phyloP scores from a whole-genome alignment of 2,113 vertebrate genomes.

The Alethe castanea region DNA sequence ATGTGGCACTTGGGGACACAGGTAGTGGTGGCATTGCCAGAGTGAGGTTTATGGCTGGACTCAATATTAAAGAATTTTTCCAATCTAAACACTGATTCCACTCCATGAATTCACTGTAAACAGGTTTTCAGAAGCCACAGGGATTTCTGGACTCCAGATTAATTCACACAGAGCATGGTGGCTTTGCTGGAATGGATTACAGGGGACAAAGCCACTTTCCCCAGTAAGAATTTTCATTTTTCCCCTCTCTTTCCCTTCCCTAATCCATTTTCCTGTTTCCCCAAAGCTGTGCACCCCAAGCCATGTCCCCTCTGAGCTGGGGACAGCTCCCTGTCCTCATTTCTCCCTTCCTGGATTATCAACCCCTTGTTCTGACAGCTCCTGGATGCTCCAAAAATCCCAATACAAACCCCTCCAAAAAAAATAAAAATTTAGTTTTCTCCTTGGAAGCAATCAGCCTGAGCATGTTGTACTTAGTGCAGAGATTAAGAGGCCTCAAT shows the following conservation, averaged over 20 bases:
- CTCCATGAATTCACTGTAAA: neutral
- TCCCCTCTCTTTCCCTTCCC: neutral
- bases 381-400: neutral
- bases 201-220: neutral
- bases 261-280: neutral
- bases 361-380: neutral
- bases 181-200: neutral
- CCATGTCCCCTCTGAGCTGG: neutral
- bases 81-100: rapidly evolving
- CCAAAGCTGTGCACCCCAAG: neutral
- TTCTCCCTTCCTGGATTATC: neutral
- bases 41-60: neutral
- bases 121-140: rapidly evolving
- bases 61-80: neutral
- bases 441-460: slow-evolving; percentile 7
- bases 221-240: neutral
- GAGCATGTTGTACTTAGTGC: neutral
- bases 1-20: neutral
- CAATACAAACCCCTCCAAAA: neutral
- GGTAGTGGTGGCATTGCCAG: neutral
- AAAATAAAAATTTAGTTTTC: neutral
- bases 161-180: rapidly evolving
- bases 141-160: neutral
- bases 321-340: neutral
- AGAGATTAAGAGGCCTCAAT: slow-evolving; percentile 22